These are phyloP conservation scores for Pteria penguin DNA, from an alignment of 2,888 invertebrate species.

Conservation along the genomic window DNA sequence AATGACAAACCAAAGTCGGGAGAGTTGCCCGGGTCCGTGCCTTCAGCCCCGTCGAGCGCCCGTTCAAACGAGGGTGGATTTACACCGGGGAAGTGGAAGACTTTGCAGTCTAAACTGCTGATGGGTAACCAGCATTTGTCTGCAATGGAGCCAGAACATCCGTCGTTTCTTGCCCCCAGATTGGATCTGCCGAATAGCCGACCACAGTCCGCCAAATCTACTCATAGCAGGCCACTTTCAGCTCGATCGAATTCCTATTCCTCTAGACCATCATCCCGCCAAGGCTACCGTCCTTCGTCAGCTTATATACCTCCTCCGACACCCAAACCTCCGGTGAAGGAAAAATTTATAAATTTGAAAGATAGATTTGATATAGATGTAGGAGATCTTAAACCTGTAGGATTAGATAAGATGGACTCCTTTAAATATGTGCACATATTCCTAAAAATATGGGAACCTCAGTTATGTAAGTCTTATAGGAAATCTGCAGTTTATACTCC, in stretches of 20 bases:
- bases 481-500: not conserved
- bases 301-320: not conserved
- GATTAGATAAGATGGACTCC: not conserved
- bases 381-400: not conserved
- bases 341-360: not conserved
- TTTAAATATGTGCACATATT: not conserved
- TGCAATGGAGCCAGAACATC: not conserved
- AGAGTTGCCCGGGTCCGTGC: too few relatives aligned
- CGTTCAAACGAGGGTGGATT: not conserved
- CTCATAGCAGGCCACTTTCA: not conserved
- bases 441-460: not conserved
- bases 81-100: not conserved
- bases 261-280: not conserved
- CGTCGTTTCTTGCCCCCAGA: too few relatives aligned
- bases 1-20: too few relatives aligned
- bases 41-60: not conserved
- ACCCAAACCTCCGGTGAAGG: not conserved
- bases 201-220: not conserved
- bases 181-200: not conserved
- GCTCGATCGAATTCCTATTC: not conserved
- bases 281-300: not conserved
- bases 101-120: not conserved
- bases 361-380: not conserved
- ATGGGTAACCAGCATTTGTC: not conserved
- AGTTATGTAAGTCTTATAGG: not conserved